Evolutionary conservation across 2,888 invertebrate species (phyloP).

Genomic region (Hybos culiciformis): DNA sequence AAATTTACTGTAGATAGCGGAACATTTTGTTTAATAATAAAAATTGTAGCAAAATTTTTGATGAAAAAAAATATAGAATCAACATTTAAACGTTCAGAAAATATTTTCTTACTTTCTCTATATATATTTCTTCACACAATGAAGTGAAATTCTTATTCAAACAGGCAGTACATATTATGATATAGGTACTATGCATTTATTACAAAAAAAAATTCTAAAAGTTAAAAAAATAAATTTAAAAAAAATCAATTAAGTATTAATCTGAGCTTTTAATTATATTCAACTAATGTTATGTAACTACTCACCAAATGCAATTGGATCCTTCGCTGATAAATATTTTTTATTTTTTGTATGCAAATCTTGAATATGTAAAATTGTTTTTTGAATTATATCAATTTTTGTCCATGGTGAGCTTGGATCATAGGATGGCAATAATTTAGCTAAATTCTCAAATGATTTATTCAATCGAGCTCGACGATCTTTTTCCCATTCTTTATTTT

Average conservation of each 20-base stretch:
- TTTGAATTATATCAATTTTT: slow-evolving; percentile 35
- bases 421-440: slow-evolving; percentile 27
- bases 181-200: no score
- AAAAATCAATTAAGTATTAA: not conserved
- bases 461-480: slow-evolving; percentile 44
- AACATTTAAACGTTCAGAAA: no score
- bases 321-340: slow-evolving; percentile 19
- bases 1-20: no score
- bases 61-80: no score
- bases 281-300: not conserved
- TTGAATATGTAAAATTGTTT: slow-evolving; percentile 30
- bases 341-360: slow-evolving; percentile 32
- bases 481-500: slow-evolving; percentile 44
- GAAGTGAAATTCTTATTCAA: no score
- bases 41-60: no score
- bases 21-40: no score
- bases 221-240: no score
- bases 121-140: no score
- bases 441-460: slow-evolving; percentile 26
- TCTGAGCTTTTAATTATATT: not conserved
- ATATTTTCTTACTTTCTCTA: no score
- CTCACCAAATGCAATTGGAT: slow-evolving; percentile 17
- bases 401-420: slow-evolving; percentile 31
- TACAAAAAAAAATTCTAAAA: no score
- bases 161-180: no score